Base-by-base conservation (phyloP, 2,888 invertebrate genomes). In the Cheilosia pagana region DNA sequence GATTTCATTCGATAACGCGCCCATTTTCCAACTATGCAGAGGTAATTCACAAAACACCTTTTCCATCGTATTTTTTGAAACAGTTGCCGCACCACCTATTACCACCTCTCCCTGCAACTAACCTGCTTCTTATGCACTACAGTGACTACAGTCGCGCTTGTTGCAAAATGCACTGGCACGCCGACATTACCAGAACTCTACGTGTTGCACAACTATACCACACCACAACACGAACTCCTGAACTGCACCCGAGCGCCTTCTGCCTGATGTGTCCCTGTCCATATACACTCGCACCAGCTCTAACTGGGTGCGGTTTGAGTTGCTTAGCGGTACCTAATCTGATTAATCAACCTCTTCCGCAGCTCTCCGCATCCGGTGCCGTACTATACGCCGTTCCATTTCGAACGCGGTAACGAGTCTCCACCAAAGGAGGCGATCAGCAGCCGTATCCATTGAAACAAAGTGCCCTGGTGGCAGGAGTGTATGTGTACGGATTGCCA, bases 281-380 rank as follows among this genome's bases (percentile, higher is more conserved):
- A 45, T 21, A 19, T 3, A 6, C 39, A 43, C 41, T 63, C 35
- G 35, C 14, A 55, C 21, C 19, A 57, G 50, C 48, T 57, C 16
- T 70, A 78, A 68, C 78, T 59, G 57, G 82, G 74, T 83, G 82
- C 52, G 82, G 82, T 83, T 68, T 63, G 21, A 72, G 78, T 78
- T 83, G 68, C 72, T 83, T 77, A 82, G 82, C 71, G 82, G 60
- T 72, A 72, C 82, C 53, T 82, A 77, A 82, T 82, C 82, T 67
- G 82, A 83, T 83, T 82, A 83, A 83, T 83, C 78, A 83, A 83
- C 82, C 78, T 78, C 55, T 83, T 77, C 63, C 57, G 53, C 16
- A 74, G 50, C 74, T 83, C 52, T 53, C 35, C 72, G n/a, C n/a
- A 68, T 71, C 70, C 62, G 59, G 50, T 14, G 14, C 50, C 21